Conservation (phyloP, 2,797 vertebrate species). For the Cercopithecus hamlyni region DNA sequence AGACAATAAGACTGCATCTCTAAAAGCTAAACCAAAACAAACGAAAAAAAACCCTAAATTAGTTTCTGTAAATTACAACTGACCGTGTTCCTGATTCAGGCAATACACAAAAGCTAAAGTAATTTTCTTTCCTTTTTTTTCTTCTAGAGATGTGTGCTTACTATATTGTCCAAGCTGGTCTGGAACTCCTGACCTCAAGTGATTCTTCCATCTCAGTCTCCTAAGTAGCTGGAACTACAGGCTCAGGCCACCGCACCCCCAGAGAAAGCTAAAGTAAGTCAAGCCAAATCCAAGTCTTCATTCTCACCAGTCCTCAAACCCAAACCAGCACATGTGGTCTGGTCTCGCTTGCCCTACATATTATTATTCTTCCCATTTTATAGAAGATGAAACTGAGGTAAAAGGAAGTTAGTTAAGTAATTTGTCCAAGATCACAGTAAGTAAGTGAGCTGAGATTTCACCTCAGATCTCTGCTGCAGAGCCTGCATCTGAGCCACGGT, state of each 20-base stretch:
- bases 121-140: neutral
- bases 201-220: too few species aligned
- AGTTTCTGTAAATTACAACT: neutral
- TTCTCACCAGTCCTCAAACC: neutral
- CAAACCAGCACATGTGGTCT: neutral
- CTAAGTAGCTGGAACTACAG: too few species aligned
- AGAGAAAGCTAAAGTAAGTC: neutral
- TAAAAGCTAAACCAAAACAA: neutral
- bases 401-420: neutral
- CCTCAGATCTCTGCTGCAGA: neutral
- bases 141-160: too few species aligned
- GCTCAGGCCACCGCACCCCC: too few species aligned
- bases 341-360: neutral
- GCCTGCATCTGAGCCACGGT: neutral
- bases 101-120: neutral
- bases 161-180: too few species aligned
- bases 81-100: neutral
- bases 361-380: neutral
- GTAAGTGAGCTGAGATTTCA: neutral
- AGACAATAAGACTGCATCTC: neutral
- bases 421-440: neutral
- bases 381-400: neutral
- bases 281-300: neutral
- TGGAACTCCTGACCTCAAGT: too few species aligned
- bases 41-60: neutral